phyloP scores from a whole-genome alignment of 2,888 invertebrate genomes.

The Octodonta nipae region DNA sequence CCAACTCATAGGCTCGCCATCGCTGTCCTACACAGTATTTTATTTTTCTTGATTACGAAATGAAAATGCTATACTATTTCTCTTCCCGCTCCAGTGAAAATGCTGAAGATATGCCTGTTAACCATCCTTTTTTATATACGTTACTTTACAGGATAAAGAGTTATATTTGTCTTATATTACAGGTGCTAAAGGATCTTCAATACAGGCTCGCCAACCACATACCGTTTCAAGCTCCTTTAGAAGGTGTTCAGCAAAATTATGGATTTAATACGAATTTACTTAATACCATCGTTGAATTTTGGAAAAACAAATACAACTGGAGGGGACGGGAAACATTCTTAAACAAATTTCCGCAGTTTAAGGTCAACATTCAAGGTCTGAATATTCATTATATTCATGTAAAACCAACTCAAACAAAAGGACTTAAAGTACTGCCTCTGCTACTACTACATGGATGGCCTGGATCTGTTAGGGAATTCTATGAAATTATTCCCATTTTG shows the following conservation, averaged over 20 bases:
- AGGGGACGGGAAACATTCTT: conserved; percentile 48
- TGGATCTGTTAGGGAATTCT: conserved; percentile 74
- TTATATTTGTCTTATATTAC: conserved; percentile 41
- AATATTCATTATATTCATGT: conserved; percentile 43
- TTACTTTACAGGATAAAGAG: too few relatives aligned
- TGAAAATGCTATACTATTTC: too few relatives aligned
- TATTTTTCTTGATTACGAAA: too few relatives aligned
- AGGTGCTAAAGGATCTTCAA: conserved; percentile 42
- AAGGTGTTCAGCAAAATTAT: conserved; percentile 59
- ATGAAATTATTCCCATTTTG: conserved; percentile 58
- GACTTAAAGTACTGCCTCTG: conserved; percentile 46
- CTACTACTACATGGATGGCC: conserved; percentile 82
- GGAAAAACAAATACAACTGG: conserved; percentile 63
- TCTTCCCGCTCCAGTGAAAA: too few relatives aligned
- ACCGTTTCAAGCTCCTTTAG: conserved; percentile 40
- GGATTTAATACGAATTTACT: conserved; percentile 66
- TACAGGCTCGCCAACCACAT: conserved; percentile 40
- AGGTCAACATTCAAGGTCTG: conserved; percentile 56
- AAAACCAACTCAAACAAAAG: conserved; percentile 37
- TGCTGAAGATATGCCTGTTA: too few relatives aligned
- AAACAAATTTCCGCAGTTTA: conserved; percentile 55
- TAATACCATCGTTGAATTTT: conserved; percentile 55
- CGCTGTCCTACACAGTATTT: too few relatives aligned
- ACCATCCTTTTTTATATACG: too few relatives aligned
- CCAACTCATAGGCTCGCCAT: too few relatives aligned